These are phyloP conservation scores for Cantharis lateralis DNA, from an alignment of 2,888 invertebrate species.

Conservation along the genomic window DNA sequence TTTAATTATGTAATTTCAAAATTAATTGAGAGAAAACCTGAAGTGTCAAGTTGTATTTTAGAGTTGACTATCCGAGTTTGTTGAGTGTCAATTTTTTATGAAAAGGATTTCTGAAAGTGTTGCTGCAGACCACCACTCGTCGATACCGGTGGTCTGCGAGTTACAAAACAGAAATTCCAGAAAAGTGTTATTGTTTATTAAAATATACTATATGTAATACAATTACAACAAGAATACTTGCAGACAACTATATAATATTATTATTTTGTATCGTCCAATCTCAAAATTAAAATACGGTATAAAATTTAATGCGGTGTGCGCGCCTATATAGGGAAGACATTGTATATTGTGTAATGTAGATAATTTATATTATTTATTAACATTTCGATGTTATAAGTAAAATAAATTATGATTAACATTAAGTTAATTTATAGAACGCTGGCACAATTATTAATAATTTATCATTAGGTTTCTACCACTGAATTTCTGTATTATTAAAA, in stretches of 20 bases:
- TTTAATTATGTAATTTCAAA: neutral
- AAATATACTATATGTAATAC: neutral
- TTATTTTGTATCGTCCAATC: too few species aligned
- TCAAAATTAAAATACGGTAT: neutral
- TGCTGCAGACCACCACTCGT: neutral
- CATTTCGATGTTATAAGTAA: neutral
- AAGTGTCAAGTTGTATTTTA: neutral
- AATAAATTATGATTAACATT: neutral
- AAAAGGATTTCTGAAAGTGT: neutral
- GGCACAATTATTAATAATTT: neutral
- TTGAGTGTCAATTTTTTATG: neutral
- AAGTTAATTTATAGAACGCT: neutral
- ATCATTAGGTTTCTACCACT: neutral
- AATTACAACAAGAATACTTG: neutral
- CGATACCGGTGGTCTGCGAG: neutral
- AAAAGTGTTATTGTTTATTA: neutral
- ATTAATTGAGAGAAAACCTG: neutral
- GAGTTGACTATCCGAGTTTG: neutral
- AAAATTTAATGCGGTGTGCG: neutral
- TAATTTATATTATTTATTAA: neutral
- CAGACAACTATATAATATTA: neutral
- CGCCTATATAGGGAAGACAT: neutral
- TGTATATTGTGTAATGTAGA: neutral
- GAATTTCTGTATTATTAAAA: neutral
- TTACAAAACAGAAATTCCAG: neutral